Base-by-base conservation (phyloP, 64 coral and sea anemone genomes). In the Montipora efflorescens region DNA sequence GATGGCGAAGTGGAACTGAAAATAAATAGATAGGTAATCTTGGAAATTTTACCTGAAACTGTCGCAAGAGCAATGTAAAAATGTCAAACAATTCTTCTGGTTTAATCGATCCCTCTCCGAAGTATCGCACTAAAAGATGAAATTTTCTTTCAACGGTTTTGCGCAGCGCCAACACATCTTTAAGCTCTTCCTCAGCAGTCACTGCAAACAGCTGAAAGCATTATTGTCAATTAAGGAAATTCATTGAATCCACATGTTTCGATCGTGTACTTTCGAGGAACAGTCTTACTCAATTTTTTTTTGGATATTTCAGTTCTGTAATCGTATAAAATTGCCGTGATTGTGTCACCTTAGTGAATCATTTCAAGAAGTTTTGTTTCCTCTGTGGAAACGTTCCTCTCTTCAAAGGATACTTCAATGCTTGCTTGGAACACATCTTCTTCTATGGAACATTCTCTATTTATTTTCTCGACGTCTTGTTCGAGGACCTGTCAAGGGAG, bases 381-480 rank as follows among this genome's bases (percentile, higher is more conserved):
- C 11, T 6, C 11, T 57, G 53, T 57, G 53, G 53, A 57, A 11
- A 57, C 7, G 6, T 57, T 57, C 6, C 53, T 83, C 36, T 3
- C 10, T 10, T 8, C 16, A 12, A 72, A 86, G 82, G 82, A 86
- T 86, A 86, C 82, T 72, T 71, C 46, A 51, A 52, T 86, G 12
- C 82, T 71, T 22, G 47, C 10, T 5, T 19, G 62, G 46, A 86
- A 86, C 47, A 18, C n/a, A 47, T 86, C 82, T 25, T 61, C 51
- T 13, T 82, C 57, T 64, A 44, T 23, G n/a, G 50, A 11, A 19
- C 47, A 13, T 11, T 86, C 82, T 49, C 50, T 86, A 11, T 49
- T 86, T 49, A 86, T 86, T 86, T 86, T 86, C 45, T 86, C 82
- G 7, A 86, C 82, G 18, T 86, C 82, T 72, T 86, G 62, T 72